A percentile compares a stretch with the other conserved stretches of the same genome.
Conservation (phyloP, 2,113 vertebrate species). For the Nyctereutes procyonoides region DNA sequence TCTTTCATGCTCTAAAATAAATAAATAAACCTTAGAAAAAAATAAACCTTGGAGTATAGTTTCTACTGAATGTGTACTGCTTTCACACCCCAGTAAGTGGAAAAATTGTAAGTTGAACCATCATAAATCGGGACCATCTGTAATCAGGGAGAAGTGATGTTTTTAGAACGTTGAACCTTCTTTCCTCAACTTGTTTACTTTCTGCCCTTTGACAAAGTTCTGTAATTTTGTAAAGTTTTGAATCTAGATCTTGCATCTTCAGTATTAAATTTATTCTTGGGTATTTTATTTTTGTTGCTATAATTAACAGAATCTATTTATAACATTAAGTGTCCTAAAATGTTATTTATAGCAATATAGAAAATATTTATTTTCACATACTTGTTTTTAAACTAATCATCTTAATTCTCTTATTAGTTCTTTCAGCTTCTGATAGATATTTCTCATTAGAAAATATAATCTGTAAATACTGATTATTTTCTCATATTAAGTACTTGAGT, state of each 20-base stretch:
- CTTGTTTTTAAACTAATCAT: not conserved
- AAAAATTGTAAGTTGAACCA: not conserved
- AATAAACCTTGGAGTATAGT: not conserved
- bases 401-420: conserved; percentile 2
- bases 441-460: not conserved
- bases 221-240: not conserved
- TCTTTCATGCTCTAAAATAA: not conserved
- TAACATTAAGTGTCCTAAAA: conserved; percentile 16
- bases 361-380: conserved; percentile 3
- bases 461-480: not conserved
- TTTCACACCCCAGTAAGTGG: not conserved
- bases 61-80: not conserved
- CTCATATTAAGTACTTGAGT: not conserved
- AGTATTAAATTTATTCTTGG: conserved; percentile 1
- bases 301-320: not conserved
- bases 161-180: not conserved
- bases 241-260: not conserved
- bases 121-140: not conserved
- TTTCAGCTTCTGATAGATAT: conserved; percentile 6
- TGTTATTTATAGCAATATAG: not conserved
- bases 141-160: not conserved
- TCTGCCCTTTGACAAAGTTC: not conserved
- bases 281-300: conserved; percentile 4
- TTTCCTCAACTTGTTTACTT: not conserved
- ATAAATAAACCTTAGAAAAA: not conserved